These are phyloP conservation scores for Brachionus koreanus DNA, from an alignment of 1,140 invertebrate genomes.

Conservation along the genomic window DNA sequence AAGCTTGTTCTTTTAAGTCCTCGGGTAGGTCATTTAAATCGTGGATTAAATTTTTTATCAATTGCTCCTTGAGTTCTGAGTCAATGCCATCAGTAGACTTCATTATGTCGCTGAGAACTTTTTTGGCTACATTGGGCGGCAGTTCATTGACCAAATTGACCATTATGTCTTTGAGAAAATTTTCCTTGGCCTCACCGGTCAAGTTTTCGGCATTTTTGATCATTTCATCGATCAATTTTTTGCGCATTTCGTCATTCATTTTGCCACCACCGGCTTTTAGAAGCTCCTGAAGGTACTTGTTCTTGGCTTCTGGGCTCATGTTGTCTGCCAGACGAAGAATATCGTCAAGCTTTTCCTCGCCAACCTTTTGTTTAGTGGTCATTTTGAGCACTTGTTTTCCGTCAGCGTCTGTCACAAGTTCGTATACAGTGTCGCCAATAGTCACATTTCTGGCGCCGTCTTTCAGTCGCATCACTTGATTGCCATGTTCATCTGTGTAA, in stretches of 20 bases:
- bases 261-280: constrained; percentile 1
- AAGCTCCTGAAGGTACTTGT: constrained; percentile 16
- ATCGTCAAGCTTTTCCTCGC: constrained; percentile 24
- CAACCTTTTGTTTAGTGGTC: constrained; percentile 43
- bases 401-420: background rate
- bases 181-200: background rate
- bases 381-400: constrained; percentile 26
- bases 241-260: constrained; percentile 27
- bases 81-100: constrained; percentile 25
- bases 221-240: constrained; percentile 38
- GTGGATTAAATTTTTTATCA: background rate
- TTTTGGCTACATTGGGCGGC: constrained; percentile 9
- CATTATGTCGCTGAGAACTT: constrained; percentile 25
- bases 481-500: constrained; percentile 34
- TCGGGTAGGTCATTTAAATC: constrained; percentile 29
- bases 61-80: constrained; percentile 14
- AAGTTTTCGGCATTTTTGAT: constrained; percentile 20
- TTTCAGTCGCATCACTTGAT: constrained; percentile 30
- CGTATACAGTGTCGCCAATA: constrained; percentile 33
- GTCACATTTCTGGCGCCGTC: constrained; percentile 12
- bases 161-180: constrained; percentile 44
- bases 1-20: constrained; percentile 15
- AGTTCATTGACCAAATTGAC: constrained; percentile 27
- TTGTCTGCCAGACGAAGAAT: constrained; percentile 6
- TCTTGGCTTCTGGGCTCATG: constrained; percentile 17